Conservation (phyloP, 2,113 vertebrate genomes). For the Oplegnathus fasciatus region DNA sequence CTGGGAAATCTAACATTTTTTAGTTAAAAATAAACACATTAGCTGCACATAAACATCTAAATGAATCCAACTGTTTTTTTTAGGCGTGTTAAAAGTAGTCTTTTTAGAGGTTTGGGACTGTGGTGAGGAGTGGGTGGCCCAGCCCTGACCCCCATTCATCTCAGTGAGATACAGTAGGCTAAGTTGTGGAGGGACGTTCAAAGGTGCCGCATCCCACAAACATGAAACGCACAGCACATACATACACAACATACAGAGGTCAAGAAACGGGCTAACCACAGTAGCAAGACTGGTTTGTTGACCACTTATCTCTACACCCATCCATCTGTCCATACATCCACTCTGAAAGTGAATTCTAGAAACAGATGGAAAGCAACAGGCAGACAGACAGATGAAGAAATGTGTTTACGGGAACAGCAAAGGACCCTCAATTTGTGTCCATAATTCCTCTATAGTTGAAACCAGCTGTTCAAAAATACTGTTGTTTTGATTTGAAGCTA, state of each 20-base stretch:
- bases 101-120: conserved; percentile 53
- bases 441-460: no score
- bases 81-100: conserved; percentile 26
- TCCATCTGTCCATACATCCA: conserved; percentile 2
- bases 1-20: conserved; percentile 24
- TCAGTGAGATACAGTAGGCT: conserved; percentile 46
- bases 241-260: conserved; percentile 8
- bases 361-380: conserved; percentile 6
- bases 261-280: not conserved
- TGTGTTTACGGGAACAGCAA: no score
- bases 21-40: conserved; percentile 50
- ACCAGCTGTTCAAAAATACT: no score
- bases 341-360: not conserved
- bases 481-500: no score
- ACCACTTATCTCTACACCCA: not conserved
- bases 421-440: no score
- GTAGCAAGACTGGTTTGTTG: not conserved
- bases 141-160: conserved; percentile 59
- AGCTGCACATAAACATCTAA: conserved; percentile 15
- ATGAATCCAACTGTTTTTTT: conserved; percentile 9
- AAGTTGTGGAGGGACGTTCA: conserved; percentile 28
- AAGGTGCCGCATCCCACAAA: conserved; percentile 28
- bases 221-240: not conserved
- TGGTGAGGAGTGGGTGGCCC: conserved; percentile 53
- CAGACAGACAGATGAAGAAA: conserved; percentile 10